Evolutionary conservation across 2,797 vertebrate genomes (phyloP).

Genomic region (Sciurus carolinensis): DNA sequence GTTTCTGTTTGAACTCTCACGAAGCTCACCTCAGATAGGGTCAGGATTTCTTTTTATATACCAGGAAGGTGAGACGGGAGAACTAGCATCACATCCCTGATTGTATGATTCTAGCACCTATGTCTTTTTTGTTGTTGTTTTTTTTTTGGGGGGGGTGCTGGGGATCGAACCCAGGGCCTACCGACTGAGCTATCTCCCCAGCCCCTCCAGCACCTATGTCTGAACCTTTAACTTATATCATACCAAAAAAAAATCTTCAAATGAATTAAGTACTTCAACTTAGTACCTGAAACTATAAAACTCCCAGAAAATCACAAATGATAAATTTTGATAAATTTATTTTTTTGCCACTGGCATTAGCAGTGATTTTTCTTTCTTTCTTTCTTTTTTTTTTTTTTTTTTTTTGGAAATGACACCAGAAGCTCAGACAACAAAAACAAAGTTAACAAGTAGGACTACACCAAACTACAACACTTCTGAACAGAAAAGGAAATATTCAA

Average conservation of each 20-base stretch:
- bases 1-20: not conserved
- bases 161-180: too few species aligned
- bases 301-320: not conserved
- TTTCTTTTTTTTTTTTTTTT: too few species aligned
- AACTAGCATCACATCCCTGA: not conserved
- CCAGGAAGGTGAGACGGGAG: not conserved
- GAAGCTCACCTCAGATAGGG: not conserved
- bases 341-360: not conserved
- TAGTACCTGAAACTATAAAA: not conserved
- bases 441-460: not conserved
- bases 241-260: not conserved
- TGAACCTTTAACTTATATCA: not conserved
- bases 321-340: not conserved
- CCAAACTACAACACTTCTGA: not conserved
- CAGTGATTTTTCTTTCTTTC: too few species aligned
- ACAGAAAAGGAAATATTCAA: not conserved
- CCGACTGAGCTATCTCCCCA: too few species aligned
- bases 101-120: not conserved
- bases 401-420: not conserved
- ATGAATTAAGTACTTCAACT: not conserved
- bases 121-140: too few species aligned
- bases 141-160: too few species aligned
- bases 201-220: not conserved
- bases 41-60: constrained; percentile 2
- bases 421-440: not conserved